Conservation (phyloP, 2,888 invertebrate genomes). For the Heliconius aoede region DNA sequence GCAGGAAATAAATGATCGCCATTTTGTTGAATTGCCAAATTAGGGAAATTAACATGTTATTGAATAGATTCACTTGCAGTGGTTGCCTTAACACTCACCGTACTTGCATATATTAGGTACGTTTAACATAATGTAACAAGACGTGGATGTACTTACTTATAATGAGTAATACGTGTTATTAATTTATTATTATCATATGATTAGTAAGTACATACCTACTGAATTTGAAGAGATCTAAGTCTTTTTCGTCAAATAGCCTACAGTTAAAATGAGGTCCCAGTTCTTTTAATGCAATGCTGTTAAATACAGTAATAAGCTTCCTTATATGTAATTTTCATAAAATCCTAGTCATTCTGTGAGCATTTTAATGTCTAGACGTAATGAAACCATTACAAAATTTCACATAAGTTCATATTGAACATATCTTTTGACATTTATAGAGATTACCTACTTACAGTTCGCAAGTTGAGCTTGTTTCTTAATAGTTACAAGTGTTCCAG, state of each 20-base stretch:
- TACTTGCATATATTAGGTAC: neutral
- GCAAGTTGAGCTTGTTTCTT: slow-evolving; percentile 40
- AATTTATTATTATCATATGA: neutral
- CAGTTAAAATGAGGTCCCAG: neutral
- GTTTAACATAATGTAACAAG: neutral
- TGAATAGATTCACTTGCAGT: neutral
- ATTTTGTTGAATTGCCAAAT: too few relatives aligned
- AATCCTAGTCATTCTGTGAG: neutral
- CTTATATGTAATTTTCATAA: neutral
- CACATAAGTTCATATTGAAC: neutral
- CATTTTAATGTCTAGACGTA: slow-evolving; percentile 4
- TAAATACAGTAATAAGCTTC: neutral
- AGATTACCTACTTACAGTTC: slow-evolving; percentile 16
- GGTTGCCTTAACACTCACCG: too few relatives aligned
- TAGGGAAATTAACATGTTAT: neutral
- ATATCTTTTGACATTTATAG: slow-evolving; percentile 14
- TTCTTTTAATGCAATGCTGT: neutral
- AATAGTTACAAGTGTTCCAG: slow-evolving; percentile 36
- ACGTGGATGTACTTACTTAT: too few relatives aligned
- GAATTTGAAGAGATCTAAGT: neutral
- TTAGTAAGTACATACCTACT: too few relatives aligned
- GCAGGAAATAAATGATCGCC: too few relatives aligned
- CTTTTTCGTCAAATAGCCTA: neutral
- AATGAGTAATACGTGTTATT: too few relatives aligned
- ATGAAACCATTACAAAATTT: slow-evolving; percentile 10